These are phyloP conservation scores for Calypte anna DNA, from an alignment of 2,113 vertebrate genomes.

Conservation along the genomic window DNA sequence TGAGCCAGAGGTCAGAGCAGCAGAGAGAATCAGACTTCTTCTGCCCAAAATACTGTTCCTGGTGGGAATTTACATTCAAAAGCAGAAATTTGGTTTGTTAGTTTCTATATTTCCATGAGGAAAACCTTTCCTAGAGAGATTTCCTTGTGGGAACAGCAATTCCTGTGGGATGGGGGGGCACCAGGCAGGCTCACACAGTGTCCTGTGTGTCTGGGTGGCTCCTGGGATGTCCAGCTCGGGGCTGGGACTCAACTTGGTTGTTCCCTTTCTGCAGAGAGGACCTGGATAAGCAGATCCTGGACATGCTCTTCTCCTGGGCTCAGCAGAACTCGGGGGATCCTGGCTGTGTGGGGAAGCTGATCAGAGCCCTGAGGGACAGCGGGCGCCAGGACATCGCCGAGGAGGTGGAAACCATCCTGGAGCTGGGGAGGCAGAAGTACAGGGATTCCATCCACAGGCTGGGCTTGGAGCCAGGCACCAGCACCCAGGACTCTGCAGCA, in stretches of 20 bases:
- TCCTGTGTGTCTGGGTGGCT: neutral
- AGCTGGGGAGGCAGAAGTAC: constrained; percentile 88
- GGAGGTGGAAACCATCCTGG: constrained; percentile 85
- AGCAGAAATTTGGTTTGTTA: neutral
- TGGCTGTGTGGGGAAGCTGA: constrained; percentile 79
- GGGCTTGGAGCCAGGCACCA: constrained; percentile 80
- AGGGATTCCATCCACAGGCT: constrained; percentile 83
- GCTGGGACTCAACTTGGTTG: neutral
- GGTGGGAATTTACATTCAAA: neutral
- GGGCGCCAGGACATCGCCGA: constrained; percentile 88
- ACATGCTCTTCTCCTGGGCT: constrained; percentile 94
- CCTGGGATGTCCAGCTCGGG: neutral
- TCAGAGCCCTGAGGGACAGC: constrained; percentile 84
- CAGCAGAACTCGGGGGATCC: constrained; percentile 77
- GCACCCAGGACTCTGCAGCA: constrained; percentile 64
- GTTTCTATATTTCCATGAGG: neutral
- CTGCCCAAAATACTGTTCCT: neutral
- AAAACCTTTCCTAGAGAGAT: neutral
- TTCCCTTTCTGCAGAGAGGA: constrained; percentile 78
- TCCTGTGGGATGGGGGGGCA: neutral
- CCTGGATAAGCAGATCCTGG: constrained; percentile 84
- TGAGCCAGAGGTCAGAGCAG: neutral
- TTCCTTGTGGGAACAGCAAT: neutral
- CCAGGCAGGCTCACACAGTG: neutral
- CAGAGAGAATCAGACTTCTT: neutral